Conservation (phyloP, 30 jellyfish, hydroid and myxozoan species). For the Sanderia malayensis region DNA sequence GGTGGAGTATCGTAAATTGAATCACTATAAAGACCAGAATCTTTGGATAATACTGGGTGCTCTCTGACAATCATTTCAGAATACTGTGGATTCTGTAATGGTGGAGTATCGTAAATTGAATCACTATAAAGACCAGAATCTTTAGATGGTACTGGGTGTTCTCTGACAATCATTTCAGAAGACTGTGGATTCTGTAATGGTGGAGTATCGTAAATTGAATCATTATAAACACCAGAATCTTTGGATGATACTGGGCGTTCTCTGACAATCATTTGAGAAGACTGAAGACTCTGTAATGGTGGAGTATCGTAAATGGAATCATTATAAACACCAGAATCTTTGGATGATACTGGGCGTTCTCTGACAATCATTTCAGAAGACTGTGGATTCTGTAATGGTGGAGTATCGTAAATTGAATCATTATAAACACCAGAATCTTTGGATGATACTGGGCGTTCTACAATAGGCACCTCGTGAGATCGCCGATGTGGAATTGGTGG, state of each 20-base stretch:
- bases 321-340: not conserved
- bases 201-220: conserved; percentile 46
- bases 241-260: not conserved
- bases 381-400: conserved; percentile 20
- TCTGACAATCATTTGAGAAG: not conserved
- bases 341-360: too few relatives aligned
- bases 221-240: conserved; percentile 7
- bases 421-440: conserved; percentile 1
- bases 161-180: not conserved
- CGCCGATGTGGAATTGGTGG: not conserved
- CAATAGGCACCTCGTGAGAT: not conserved
- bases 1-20: conserved; percentile 57
- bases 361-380: not conserved
- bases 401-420: conserved; percentile 45
- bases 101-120: conserved; percentile 51
- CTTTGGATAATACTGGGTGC: too few relatives aligned
- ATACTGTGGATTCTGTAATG: too few relatives aligned
- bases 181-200: too few relatives aligned
- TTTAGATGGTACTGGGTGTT: conserved; percentile 1
- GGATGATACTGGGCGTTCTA: not conserved
- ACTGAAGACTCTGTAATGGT: too few relatives aligned
- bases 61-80: too few relatives aligned
- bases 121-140: conserved; percentile 6
- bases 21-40: conserved; percentile 6
- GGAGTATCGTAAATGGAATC: too few relatives aligned